Conservation (phyloP, 2,888 invertebrate genomes). For the Diaphora mendica region DNA sequence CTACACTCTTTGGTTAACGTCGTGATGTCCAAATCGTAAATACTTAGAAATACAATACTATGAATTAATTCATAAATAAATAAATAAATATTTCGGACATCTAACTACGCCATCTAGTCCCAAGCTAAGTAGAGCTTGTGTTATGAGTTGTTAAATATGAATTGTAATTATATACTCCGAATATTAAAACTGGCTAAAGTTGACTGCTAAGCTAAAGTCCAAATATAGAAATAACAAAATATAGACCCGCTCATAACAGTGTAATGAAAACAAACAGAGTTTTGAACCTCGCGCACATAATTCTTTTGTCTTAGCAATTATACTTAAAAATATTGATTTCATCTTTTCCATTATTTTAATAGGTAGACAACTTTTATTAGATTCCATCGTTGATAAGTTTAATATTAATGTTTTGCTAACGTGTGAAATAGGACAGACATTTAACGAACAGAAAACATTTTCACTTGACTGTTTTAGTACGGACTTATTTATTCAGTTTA, state of each 20-base stretch:
- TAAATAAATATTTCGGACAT: too few relatives aligned
- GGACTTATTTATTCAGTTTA: too few relatives aligned
- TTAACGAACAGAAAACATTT: not conserved
- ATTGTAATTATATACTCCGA: not conserved
- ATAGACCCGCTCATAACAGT: conserved; percentile 43
- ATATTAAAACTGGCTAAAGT: not conserved
- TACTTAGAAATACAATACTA: not conserved
- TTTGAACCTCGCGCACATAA: conserved; percentile 74
- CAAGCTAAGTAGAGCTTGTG: too few relatives aligned
- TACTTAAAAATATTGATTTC: conserved; percentile 83
- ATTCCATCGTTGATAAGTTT: conserved; percentile 43
- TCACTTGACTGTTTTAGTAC: not conserved
- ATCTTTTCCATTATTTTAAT: conserved; percentile 72
- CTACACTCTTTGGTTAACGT: not conserved
- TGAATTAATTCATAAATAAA: too few relatives aligned
- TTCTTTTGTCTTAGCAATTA: conserved; percentile 83
- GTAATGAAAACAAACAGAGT: conserved; percentile 64
- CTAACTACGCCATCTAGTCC: too few relatives aligned
- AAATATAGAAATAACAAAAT: conserved; percentile 1
- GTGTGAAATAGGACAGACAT: conserved; percentile 39
- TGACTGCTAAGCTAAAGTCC: not conserved
- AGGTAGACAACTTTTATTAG: conserved; percentile 52
- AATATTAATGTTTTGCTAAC: conserved; percentile 42
- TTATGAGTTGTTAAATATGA: too few relatives aligned
- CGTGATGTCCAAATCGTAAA: not conserved